These are phyloP conservation scores for Drosophila gunungcola DNA, from an alignment of 1,140 invertebrate species.

Conservation along the genomic window DNA sequence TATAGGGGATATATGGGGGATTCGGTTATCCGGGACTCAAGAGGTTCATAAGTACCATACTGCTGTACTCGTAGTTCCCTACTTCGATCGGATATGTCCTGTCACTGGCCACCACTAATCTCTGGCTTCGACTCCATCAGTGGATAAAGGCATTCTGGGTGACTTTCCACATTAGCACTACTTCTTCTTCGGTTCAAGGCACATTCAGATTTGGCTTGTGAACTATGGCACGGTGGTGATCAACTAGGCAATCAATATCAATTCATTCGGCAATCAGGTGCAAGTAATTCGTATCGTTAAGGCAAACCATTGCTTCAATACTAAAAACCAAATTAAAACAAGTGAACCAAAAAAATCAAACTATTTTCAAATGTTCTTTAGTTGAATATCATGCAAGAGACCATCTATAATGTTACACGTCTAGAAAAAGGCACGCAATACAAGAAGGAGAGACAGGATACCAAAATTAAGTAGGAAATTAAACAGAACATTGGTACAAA, in stretches of 20 bases:
- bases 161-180: constrained; percentile 18
- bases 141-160: constrained; percentile 16
- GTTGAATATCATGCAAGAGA: constrained; percentile 70
- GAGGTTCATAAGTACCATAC: constrained; percentile 13
- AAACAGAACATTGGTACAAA: constrained; percentile 18
- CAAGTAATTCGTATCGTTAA: constrained; percentile 66
- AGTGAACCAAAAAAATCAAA: constrained; percentile 4
- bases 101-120: not conserved
- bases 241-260: constrained; percentile 68
- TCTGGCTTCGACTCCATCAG: constrained; percentile 15
- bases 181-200: constrained; percentile 25
- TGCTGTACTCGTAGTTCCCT: constrained; percentile 20
- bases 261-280: constrained; percentile 76
- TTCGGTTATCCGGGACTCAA: constrained; percentile 2
- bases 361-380: constrained; percentile 29
- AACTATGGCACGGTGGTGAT: constrained; percentile 54
- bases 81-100: constrained; percentile 12
- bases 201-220: constrained; percentile 38
- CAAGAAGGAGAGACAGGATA: constrained; percentile 52
- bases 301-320: constrained; percentile 53
- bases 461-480: constrained; percentile 7
- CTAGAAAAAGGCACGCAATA: constrained; percentile 76
- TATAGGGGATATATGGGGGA: constrained; percentile 3
- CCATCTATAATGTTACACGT: constrained; percentile 69
- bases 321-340: constrained; percentile 13